Evolutionary conservation across 2,113 vertebrate species (phyloP).

Genomic region (Amblyornis subalaris): DNA sequence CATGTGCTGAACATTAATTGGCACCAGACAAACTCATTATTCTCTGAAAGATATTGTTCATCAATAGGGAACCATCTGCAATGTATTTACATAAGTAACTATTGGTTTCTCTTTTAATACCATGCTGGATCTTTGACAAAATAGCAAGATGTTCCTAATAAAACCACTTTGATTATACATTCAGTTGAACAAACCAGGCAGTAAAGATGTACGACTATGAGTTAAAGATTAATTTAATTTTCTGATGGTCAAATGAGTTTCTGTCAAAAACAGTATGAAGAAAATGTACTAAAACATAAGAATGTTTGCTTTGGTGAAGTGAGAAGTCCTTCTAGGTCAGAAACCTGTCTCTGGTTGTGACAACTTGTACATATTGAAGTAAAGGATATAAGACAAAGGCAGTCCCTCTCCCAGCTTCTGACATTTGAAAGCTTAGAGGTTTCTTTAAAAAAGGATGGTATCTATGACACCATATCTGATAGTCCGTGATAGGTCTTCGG

Average conservation of each 20-base stretch:
- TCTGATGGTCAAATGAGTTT: background rate
- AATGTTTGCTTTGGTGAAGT: background rate
- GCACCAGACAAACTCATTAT: slow-evolving; percentile 43
- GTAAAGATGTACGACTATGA: background rate
- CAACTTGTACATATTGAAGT: background rate
- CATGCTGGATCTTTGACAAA: background rate
- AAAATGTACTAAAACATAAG: background rate
- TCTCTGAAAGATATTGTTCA: slow-evolving; percentile 31
- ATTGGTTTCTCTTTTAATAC: background rate
- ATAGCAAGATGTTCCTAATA: background rate
- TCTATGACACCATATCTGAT: background rate
- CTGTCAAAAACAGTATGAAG: background rate
- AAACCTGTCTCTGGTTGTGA: background rate
- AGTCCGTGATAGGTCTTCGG: background rate
- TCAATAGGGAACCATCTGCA: slow-evolving; percentile 35
- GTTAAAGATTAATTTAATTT: background rate
- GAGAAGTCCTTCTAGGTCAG: background rate
- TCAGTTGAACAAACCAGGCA: background rate
- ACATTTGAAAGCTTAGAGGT: background rate
- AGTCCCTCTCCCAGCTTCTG: background rate
- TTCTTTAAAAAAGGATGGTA: background rate
- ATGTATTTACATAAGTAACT: slow-evolving; percentile 43
- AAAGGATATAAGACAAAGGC: background rate
- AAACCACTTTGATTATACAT: background rate
- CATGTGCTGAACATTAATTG: slow-evolving; percentile 38